Evolutionary conservation across 2,797 vertebrate species (phyloP).

Genomic region (Pagetopsis macropterus): DNA sequence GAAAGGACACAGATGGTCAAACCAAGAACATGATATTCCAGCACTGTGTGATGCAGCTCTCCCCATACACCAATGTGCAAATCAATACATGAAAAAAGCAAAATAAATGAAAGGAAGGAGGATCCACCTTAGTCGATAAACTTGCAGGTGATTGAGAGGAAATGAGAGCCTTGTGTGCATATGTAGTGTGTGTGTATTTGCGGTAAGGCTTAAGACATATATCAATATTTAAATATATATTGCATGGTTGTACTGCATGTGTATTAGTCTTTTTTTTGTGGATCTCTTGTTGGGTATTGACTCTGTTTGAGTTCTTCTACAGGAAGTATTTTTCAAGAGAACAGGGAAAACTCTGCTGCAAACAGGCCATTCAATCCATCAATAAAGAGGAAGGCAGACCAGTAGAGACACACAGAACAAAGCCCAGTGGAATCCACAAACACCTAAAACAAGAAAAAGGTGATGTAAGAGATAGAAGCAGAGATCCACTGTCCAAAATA

Average conservation of each 20-base stretch:
- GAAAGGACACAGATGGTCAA: constrained; percentile 64
- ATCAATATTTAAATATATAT: neutral
- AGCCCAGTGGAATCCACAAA: constrained; percentile 26
- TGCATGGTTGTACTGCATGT: constrained; percentile 30
- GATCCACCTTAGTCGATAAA: constrained; percentile 74
- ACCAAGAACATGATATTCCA: constrained; percentile 69
- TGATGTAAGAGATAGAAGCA: constrained; percentile 23
- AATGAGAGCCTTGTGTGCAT: constrained; percentile 55
- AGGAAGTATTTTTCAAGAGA: constrained; percentile 68
- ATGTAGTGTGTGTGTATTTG: constrained; percentile 36
- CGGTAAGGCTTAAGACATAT: constrained; percentile 29
- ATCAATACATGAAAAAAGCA: constrained; percentile 71
- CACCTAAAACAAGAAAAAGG: constrained; percentile 26
- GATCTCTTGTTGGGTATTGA: constrained; percentile 61
- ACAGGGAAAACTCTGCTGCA: constrained; percentile 44
- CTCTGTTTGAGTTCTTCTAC: constrained; percentile 49
- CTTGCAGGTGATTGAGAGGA: constrained; percentile 74
- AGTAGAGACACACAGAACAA: constrained; percentile 29
- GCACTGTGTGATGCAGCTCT: constrained; percentile 53
- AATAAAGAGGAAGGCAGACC: constrained; percentile 57
- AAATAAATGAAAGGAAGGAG: constrained; percentile 75
- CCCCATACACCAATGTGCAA: constrained; percentile 67
- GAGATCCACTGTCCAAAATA: constrained; percentile 26
- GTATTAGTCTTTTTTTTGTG: constrained; percentile 48
- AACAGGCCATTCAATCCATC: constrained; percentile 62